A percentile compares a stretch with the other conserved stretches of the same genome.
phyloP scores from a whole-genome alignment of 2,888 invertebrate species.

The Brachynemurus nebulosus region DNA sequence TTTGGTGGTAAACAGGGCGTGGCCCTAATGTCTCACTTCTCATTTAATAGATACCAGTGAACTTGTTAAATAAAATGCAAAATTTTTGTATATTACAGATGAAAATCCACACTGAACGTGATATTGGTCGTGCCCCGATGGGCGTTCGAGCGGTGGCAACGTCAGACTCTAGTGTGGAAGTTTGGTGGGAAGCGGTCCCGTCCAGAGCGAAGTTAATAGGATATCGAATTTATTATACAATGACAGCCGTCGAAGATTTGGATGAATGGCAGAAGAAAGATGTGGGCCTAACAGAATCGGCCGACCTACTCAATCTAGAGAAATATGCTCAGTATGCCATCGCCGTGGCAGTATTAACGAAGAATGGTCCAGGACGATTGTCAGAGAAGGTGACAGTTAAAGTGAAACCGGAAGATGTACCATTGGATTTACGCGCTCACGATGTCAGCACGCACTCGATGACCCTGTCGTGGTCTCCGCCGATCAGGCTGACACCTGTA shows the following conservation, averaged over 20 bases:
- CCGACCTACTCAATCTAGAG: constrained; percentile 77
- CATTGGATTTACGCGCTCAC: constrained; percentile 72
- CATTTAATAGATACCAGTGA: too few relatives aligned
- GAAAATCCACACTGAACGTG: constrained; percentile 68
- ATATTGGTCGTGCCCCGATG: constrained; percentile 88
- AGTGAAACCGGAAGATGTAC: constrained; percentile 87
- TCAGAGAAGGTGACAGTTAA: constrained; percentile 82
- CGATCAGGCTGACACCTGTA: constrained; percentile 75
- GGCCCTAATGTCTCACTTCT: too few relatives aligned
- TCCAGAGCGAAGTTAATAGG: constrained; percentile 70
- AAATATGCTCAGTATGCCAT: constrained; percentile 85
- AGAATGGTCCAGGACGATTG: constrained; percentile 66
- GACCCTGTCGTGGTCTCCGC: constrained; percentile 83
- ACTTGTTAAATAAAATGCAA: too few relatives aligned
- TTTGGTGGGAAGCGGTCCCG: constrained; percentile 88
- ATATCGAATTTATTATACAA: constrained; percentile 83
- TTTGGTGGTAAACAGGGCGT: too few relatives aligned
- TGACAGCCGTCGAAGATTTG: constrained; percentile 83
- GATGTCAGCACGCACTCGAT: constrained; percentile 89
- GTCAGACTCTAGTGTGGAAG: constrained; percentile 84
- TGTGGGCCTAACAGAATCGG: constrained; percentile 76
- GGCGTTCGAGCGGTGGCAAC: constrained; percentile 89
- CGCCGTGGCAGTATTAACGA: constrained; percentile 75
- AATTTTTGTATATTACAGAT: constrained; percentile 25
- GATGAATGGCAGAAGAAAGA: constrained; percentile 83